Conservation (phyloP, 1,140 invertebrate species). For the Drosophila equinoxialis region DNA sequence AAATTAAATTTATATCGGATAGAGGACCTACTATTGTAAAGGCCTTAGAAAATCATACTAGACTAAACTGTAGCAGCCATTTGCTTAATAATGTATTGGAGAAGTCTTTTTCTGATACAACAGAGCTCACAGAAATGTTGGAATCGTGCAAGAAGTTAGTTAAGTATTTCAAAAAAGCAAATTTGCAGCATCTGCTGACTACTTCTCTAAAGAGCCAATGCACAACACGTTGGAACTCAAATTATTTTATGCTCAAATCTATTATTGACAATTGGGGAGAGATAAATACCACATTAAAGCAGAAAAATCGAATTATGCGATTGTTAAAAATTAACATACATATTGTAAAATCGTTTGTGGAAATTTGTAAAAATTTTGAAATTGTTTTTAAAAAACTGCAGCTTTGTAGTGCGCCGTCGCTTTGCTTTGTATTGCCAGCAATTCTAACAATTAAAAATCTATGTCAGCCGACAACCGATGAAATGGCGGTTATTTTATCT, state of each 20-base stretch:
- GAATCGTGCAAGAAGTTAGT: neutral
- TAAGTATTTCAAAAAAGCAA: conserved; percentile 1
- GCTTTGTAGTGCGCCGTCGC: conserved; percentile 2
- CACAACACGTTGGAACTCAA: conserved; percentile 13
- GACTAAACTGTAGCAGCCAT: no score
- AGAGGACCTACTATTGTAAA: no score
- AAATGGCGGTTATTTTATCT: neutral
- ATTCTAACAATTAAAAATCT: conserved; percentile 1
- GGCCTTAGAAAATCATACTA: no score
- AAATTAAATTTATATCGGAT: no score
- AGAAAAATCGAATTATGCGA: neutral
- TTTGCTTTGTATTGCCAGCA: neutral
- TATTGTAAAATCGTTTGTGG: conserved; percentile 5
- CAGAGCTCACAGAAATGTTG: no score
- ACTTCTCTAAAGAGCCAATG: conserved; percentile 4
- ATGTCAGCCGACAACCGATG: neutral
- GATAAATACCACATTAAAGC: conserved; percentile 4
- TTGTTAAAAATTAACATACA: conserved; percentile 6
- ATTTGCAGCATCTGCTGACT: neutral
- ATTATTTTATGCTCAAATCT: conserved; percentile 4
- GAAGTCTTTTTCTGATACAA: no score
- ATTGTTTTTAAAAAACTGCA: conserved; percentile 6
- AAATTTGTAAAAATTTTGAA: conserved; percentile 3
- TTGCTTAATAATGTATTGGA: no score
- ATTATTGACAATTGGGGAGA: neutral